Conservation (phyloP, 2,797 vertebrate species). For the Rhynchonycteris naso region DNA sequence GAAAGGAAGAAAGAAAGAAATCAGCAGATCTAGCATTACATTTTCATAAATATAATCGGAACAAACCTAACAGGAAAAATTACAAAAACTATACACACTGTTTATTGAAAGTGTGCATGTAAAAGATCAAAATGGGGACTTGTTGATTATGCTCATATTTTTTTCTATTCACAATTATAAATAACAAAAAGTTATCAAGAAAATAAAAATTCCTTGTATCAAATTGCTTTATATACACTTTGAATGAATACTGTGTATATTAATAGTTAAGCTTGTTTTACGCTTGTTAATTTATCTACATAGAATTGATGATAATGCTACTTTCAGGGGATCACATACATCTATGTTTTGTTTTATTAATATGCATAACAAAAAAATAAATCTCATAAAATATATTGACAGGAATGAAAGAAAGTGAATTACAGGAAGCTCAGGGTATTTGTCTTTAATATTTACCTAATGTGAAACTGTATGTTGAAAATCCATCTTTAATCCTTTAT, state of each 20-base stretch:
- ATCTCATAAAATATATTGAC: neutral
- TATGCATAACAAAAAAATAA: neutral
- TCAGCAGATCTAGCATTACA: conserved; percentile 25
- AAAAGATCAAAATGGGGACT: conserved; percentile 41
- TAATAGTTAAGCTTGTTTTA: neutral
- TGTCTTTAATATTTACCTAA: conserved; percentile 49
- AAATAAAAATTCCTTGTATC: neutral
- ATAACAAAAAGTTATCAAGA: conserved; percentile 9
- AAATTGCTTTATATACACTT: neutral
- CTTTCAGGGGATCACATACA: neutral
- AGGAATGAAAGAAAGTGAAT: conserved; percentile 33
- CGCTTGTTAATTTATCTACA: neutral
- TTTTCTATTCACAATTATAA: conserved; percentile 7
- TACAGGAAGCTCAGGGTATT: neutral
- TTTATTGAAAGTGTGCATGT: neutral
- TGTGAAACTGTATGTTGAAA: neutral
- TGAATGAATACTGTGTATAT: neutral
- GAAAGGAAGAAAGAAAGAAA: no score
- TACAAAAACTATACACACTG: neutral
- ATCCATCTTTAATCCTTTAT: conserved; percentile 37
- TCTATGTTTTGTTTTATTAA: conserved; percentile 37
- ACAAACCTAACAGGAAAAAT: neutral
- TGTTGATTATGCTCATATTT: neutral
- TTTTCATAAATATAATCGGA: conserved; percentile 51
- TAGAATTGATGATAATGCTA: neutral